Base-by-base conservation (phyloP, 2,113 vertebrate species). In the Acrocephalus kingi region DNA sequence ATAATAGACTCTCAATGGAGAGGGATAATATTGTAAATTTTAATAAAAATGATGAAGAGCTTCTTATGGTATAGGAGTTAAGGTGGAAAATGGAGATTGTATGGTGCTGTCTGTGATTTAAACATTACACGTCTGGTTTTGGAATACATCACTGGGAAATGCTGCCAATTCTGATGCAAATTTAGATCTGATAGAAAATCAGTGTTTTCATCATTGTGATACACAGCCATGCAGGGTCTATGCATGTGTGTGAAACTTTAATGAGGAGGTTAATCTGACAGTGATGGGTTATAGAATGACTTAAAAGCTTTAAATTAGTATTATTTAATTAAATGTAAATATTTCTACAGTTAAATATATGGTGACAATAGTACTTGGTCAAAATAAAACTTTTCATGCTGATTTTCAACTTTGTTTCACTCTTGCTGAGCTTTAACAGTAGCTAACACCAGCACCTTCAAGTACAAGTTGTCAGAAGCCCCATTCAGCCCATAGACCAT, bases 211-310 rank as follows among this genome's bases (percentile, higher is more conserved):
- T 61, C 27, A 21, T 59, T 1, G 0, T 30, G 23, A 56, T 49
- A 35, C 0, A 3, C 46, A 31, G 23, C 45, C 0, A 0, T 46
- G 35, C 64, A 66, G 25, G 46, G n/a, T 72, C 11, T 48, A 23
- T 43, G 15, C 16, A 6, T n/a, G 17, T 20, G 15, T 71, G 24
- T 69, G 77, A 73, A 82, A 55, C 39, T 43, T 56, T 43, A 39
- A 39, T 67, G 54, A 79, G 7, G 33, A 81, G 28, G 51, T 54
- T 49, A 71, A 54, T 10, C 8, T 71, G 46, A n/a, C 41, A 73
- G 20, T 25, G 80, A 24, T 11, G 28, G 46, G 21, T 49, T 62
- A 39, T 22, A 67, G 41, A 31, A 51, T 67, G 15, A 51, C 4
- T 63, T 78, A 56, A 74, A 74, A 82, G 19, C 19, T 54, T 90